Evolutionary conservation across 1,140 invertebrate species (phyloP).

Genomic region (Tribolium madens): DNA sequence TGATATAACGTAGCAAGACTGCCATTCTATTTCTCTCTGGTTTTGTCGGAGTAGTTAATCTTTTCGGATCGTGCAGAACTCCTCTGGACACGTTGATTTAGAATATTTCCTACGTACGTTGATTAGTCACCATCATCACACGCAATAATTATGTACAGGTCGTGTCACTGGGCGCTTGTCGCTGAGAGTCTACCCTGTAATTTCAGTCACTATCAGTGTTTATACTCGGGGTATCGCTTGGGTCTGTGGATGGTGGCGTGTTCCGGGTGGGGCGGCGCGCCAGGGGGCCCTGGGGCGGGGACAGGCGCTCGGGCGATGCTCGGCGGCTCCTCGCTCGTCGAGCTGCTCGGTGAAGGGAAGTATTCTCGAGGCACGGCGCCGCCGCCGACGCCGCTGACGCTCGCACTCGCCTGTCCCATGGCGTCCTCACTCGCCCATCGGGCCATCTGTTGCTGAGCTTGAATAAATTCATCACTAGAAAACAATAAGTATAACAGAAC

Average conservation of each 20-base stretch:
- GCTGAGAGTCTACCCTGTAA: slow-evolving; percentile 52
- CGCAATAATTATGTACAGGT: slow-evolving; percentile 28
- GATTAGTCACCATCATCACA: slow-evolving; percentile 39
- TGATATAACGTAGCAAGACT: not conserved
- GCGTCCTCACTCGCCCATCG: slow-evolving; percentile 91
- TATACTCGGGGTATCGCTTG: slow-evolving; percentile 73
- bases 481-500: slow-evolving; percentile 74
- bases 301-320: slow-evolving; percentile 64
- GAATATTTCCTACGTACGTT: slow-evolving; percentile 35
- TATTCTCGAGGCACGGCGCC: slow-evolving; percentile 65
- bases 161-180: slow-evolving; percentile 14
- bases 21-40: not conserved
- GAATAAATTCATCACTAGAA: slow-evolving; percentile 94
- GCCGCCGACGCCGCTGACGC: slow-evolving; percentile 63
- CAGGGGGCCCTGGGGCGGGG: slow-evolving; percentile 58
- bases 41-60: not conserved
- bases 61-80: not conserved
- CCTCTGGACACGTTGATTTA: slow-evolving; percentile 7
- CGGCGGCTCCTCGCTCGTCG: slow-evolving; percentile 63
- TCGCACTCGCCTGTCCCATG: slow-evolving; percentile 73
- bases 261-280: slow-evolving; percentile 61
- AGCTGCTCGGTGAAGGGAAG: slow-evolving; percentile 67
- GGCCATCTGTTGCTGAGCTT: slow-evolving; percentile 92
- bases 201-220: slow-evolving; percentile 70
- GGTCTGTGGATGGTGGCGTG: slow-evolving; percentile 66